Conservation (phyloP, 2,797 vertebrate species). For the Anisognathus igniventris region DNA sequence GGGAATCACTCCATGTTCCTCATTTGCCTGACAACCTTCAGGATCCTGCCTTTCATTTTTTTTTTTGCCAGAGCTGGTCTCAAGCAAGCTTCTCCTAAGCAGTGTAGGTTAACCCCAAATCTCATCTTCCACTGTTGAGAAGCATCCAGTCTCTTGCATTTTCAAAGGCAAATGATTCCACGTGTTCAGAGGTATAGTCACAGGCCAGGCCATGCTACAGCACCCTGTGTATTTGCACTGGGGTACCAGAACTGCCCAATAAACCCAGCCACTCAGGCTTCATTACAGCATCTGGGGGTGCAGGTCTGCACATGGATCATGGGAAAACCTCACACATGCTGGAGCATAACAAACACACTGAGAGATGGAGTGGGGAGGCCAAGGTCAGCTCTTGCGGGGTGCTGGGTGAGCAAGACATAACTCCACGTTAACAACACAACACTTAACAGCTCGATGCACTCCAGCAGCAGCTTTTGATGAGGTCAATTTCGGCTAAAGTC, state of each 20-base stretch:
- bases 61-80: background rate
- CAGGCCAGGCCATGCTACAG: background rate
- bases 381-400: conserved; percentile 21
- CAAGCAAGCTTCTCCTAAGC: background rate
- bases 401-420: background rate
- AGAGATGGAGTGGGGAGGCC: background rate
- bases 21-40: background rate
- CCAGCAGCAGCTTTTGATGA: conserved; percentile 18
- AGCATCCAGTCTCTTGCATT: rapidly evolving
- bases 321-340: background rate
- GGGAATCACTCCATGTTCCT: background rate
- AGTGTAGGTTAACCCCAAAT: background rate
- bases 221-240: background rate
- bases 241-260: background rate
- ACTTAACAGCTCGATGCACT: conserved; percentile 23
- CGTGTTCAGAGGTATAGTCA: rapidly evolving
- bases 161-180: background rate
- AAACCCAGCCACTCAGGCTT: background rate
- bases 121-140: background rate
- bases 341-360: background rate
- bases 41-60: background rate
- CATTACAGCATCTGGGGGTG: background rate
- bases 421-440: background rate
- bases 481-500: background rate
- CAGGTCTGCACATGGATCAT: background rate